These are phyloP conservation scores for Thalpophila matura DNA, from an alignment of 2,888 invertebrate species.

Conservation along the genomic window DNA sequence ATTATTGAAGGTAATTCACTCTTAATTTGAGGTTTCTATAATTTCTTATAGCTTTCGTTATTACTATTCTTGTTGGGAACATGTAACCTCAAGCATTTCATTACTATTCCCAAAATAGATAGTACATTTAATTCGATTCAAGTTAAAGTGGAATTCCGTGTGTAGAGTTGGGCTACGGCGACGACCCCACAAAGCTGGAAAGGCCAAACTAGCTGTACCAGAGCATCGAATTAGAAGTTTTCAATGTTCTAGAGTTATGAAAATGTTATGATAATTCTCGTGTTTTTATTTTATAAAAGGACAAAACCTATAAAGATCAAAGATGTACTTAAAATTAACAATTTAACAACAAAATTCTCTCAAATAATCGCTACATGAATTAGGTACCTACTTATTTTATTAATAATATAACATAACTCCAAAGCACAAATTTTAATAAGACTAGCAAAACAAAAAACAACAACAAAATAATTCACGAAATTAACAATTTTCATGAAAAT, in stretches of 20 bases:
- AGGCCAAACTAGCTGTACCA: conserved; percentile 9
- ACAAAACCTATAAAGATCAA: neutral
- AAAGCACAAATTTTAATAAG: neutral
- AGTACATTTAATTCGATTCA: conserved; percentile 34
- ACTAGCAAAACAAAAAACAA: neutral
- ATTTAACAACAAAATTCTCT: neutral
- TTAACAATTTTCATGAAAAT: neutral
- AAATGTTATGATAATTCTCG: neutral
- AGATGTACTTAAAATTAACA: neutral
- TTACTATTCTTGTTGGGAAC: conserved; percentile 25
- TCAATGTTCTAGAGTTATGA: conserved; percentile 7
- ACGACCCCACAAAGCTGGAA: conserved; percentile 29
- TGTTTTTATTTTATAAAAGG: neutral
- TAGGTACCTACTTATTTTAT: too few species aligned
- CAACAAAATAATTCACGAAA: neutral
- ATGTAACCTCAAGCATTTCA: conserved; percentile 28
- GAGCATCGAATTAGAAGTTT: conserved; percentile 17
- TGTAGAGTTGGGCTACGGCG: conserved; percentile 34
- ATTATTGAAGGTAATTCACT: conserved; percentile 42
- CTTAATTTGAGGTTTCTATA: conserved; percentile 47
- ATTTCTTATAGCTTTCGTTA: conserved; percentile 34
- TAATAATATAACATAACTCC: neutral
- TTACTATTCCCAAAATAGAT: conserved; percentile 18
- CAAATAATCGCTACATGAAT: neutral
- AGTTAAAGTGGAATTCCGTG: conserved; percentile 49